Percentiles rank a stretch among this genome's conserved stretches.
Evolutionary conservation across 2,888 invertebrate species (phyloP).

Genomic region (Drosophila emarginata): DNA sequence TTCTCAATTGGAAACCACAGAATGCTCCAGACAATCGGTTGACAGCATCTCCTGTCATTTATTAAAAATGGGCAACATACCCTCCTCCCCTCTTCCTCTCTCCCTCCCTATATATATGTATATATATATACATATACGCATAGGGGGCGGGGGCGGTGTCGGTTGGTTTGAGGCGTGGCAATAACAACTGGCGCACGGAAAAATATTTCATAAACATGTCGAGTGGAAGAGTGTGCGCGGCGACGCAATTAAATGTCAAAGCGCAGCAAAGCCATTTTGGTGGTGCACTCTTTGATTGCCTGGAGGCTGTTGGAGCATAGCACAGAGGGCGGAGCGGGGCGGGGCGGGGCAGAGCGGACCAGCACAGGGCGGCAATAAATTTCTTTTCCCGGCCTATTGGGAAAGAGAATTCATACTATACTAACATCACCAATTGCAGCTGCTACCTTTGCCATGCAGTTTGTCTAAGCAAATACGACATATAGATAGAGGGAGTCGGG

Average conservation of each 20-base stretch:
- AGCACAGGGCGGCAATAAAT: constrained; percentile 47
- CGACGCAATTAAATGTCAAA: constrained; percentile 69
- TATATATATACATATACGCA: not conserved
- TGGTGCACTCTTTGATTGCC: constrained; percentile 42
- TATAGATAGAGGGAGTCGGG: not conserved
- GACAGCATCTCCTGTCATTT: constrained; percentile 11
- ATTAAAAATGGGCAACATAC: constrained; percentile 14
- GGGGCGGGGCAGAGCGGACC: not conserved
- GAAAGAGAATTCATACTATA: not conserved
- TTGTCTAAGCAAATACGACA: constrained; percentile 27
- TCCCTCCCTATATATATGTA: too few species aligned
- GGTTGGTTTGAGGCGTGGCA: not conserved
- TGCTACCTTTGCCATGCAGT: constrained; percentile 16
- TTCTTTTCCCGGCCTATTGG: constrained; percentile 9
- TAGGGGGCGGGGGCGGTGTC: too few species aligned
- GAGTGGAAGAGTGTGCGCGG: constrained; percentile 17
- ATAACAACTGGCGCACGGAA: constrained; percentile 27
- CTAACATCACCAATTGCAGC: not conserved
- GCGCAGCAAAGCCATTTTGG: constrained; percentile 41
- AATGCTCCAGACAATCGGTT: constrained; percentile 10
- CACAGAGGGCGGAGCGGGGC: not conserved
- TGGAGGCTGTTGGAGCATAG: too few species aligned
- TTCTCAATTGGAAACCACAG: constrained; percentile 4
- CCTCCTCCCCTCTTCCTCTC: too few species aligned
- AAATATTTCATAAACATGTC: constrained; percentile 61